A percentile compares a stretch with the other conserved stretches of the same genome.
Evolutionary conservation across 2,113 vertebrate genomes (phyloP).

Genomic region (Laticauda laticaudata): DNA sequence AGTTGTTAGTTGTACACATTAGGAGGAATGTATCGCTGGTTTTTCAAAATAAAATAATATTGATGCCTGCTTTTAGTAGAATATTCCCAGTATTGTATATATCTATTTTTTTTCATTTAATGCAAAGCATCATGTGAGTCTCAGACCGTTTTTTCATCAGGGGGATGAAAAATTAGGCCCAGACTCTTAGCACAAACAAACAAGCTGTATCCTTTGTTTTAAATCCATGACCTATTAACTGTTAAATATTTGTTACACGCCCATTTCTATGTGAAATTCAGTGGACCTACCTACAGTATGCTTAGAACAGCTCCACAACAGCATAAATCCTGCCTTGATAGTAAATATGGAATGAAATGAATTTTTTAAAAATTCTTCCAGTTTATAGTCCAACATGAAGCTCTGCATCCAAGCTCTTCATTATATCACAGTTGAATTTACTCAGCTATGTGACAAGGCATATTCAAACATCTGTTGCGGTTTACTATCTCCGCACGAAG

Average conservation of each 20-base stretch:
- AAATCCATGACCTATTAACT: neutral
- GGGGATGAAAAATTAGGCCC: neutral
- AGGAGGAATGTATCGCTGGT: neutral
- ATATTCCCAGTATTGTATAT: neutral
- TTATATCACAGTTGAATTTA: neutral
- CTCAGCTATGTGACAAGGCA: neutral
- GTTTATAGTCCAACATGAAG: neutral
- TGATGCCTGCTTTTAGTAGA: neutral
- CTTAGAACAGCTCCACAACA: neutral
- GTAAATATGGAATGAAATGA: neutral
- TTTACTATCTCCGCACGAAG: neutral
- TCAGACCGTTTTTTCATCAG: neutral
- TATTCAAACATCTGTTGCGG: neutral
- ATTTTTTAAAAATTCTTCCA: neutral
- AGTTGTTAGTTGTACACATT: neutral
- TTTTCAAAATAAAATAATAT: neutral
- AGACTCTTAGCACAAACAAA: neutral
- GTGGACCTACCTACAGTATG: neutral
- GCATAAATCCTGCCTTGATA: neutral
- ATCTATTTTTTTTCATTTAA: neutral
- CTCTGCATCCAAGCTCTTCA: neutral
- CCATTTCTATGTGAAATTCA: neutral
- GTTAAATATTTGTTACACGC: neutral
- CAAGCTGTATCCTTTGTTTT: neutral
- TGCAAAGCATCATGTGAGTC: neutral